These are phyloP conservation scores for Camelus dromedarius DNA, from an alignment of 2,113 vertebrate species.

Conservation along the genomic window DNA sequence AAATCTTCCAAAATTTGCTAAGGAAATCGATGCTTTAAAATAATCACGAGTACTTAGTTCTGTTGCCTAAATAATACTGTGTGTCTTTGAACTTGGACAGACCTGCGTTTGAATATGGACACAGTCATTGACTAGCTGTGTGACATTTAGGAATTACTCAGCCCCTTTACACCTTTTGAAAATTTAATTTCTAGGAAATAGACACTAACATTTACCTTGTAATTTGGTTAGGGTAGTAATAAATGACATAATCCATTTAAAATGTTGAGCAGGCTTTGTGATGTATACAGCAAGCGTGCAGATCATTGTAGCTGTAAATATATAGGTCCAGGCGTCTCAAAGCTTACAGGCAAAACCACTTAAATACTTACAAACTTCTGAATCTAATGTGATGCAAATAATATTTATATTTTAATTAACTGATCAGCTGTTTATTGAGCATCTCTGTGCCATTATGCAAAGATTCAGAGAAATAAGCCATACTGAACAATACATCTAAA, in stretches of 20 bases:
- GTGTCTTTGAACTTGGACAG: background rate
- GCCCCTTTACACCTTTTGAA: background rate
- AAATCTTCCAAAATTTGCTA: background rate
- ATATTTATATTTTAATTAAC: conserved; percentile 1
- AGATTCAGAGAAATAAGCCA: conserved; percentile 1
- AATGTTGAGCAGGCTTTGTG: background rate
- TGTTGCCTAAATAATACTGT: background rate
- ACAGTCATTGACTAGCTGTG: background rate
- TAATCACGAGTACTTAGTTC: background rate
- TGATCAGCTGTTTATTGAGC: background rate
- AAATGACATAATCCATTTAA: background rate
- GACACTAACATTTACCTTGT: background rate
- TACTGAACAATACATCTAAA: background rate
- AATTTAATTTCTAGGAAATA: background rate
- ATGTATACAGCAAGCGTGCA: background rate
- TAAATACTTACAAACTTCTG: background rate
- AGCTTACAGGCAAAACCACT: background rate
- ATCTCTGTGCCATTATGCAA: background rate
- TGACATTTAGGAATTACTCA: background rate
- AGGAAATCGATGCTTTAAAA: background rate
- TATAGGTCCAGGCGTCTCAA: background rate
- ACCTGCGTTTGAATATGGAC: background rate
- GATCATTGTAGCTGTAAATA: background rate
- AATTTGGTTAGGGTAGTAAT: background rate
- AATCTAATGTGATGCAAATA: background rate